Evolutionary conservation across 2,113 vertebrate species (phyloP), one percentile per base, ranked within the genome.

Genomic region (Ammodytes marinus): DNA sequence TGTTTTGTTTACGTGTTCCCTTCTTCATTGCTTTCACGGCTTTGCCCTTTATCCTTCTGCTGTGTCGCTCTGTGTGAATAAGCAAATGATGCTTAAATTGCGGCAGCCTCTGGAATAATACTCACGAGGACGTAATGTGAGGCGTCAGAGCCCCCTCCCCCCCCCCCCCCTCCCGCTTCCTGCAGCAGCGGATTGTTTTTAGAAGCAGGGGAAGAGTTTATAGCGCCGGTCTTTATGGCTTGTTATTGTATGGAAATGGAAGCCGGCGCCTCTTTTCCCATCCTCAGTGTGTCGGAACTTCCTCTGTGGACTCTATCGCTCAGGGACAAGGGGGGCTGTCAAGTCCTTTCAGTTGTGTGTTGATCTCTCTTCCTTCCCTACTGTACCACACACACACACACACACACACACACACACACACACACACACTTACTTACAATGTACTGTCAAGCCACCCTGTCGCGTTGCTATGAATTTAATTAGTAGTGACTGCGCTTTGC

Each of bases 401-500:
- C 53, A 55, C 50, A 50, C 46, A 46, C 59, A 66, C 71, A 40
- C 46, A 15, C 57, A 52, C 74, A 74, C 64, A 60, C 60, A 71
- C 63, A 27, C 27, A 27, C 27, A 27, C 63, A 37, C 63, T 7
- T 43, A 17, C 54, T 67, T 39, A 74, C 64, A 79, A 13, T 70
- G 69, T 45, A 58, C 82, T 84, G 72, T 77, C 78, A 70, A 78
- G 53, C 60, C 77, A 79, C 73, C 53, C 72, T 40, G 74, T 67
- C 57, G 49, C 2, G 35, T 69, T 57, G 61, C 60, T 78, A 66
- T 86, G 64, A 74, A 74, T 84, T 19, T 89, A 88, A 92, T 90
- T 86, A 88, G 76, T 90, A 86, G 85, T 77, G 89, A 88, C 77
- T 69, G 37, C 15, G 66, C 82, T 90, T 88, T 86, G 86, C 73